Evolutionary conservation across 2,797 vertebrate species (phyloP), one percentile per base, ranked within the genome.

Genomic region (Pygocentrus nattereri): DNA sequence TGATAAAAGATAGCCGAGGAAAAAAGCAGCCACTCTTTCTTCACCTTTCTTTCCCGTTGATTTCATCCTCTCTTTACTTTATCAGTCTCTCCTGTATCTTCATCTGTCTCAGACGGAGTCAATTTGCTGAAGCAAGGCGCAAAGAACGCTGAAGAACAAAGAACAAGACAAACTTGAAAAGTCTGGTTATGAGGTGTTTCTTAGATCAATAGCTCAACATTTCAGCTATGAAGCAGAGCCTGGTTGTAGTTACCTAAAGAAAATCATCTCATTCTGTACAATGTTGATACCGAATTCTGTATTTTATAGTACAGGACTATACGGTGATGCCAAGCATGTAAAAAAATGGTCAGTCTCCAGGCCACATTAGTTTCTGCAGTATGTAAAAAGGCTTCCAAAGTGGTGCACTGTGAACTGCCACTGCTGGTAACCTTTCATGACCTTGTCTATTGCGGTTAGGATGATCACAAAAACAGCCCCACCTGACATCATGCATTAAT

Each of bases 401-500:
- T 25, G 1, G 4, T 38, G 23, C 16, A 41, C 44, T 34, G 18
- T 74, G 74, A 78, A 69, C 62, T 41, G 25, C 23, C 72, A 52
- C 58, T 23, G 41, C 58, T 69, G 64, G 65, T 74, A 52, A 82
- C 61, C 74, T 54, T 64, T 52, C 47, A 84, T 54, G 56, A 85
- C 80, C 75, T 81, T 79, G 82, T 76, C 78, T 75, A n/a, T 62
- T 65, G 73, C 38, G 52, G 67, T 84, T 68, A 54, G 74, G 64
- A 72, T 64, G 50, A 82, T 75, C 69, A 64, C 47, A 77, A 79
- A 83, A 59, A 83, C 58, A 83, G 68, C 86, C 78, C 74, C 64
- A 82, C 75, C 77, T 75, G 84, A 76, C 81, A 76, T 82, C 85
- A 88, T 88, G 87, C 88, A 85, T 85, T 81, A 87, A 71, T 83